A percentile compares a stretch with the other conserved stretches of the same genome.
These are phyloP conservation scores for Chitala chitala DNA, from an alignment of 2,113 vertebrate genomes.

Conservation along the genomic window DNA sequence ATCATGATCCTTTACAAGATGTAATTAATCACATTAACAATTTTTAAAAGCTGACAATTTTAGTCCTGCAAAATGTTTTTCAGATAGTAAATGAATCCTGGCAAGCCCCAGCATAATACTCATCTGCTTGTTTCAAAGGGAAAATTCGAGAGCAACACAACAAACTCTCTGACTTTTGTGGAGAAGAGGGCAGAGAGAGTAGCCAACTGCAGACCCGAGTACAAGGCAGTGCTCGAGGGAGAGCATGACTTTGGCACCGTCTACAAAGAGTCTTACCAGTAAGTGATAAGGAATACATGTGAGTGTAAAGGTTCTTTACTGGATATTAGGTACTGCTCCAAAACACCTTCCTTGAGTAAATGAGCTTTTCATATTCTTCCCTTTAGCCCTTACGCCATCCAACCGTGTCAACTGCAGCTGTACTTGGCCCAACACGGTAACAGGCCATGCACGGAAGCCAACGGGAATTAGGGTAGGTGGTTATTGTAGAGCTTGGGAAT, in stretches of 20 bases:
- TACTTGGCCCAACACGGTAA: constrained; percentile 17
- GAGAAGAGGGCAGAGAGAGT: constrained; percentile 35
- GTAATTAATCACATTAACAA: no score
- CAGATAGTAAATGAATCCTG: not conserved
- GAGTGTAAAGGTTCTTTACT: no score
- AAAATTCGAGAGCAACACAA: constrained; percentile 24
- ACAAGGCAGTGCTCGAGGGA: constrained; percentile 1
- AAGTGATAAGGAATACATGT: no score
- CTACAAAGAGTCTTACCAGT: constrained; percentile 34
- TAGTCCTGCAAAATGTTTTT: not conserved
- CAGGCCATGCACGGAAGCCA: not conserved
- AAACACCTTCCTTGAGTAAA: no score
- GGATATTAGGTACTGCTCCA: no score
- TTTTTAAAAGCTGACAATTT: no score
- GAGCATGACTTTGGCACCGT: constrained; percentile 26
- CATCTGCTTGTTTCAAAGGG: constrained; percentile 15
- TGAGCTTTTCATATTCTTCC: no score
- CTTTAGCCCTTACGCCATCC: constrained; percentile 19
- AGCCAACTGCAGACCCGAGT: constrained; percentile 30
- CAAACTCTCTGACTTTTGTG: constrained; percentile 25
- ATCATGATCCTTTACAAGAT: no score
- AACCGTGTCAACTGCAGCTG: not conserved
- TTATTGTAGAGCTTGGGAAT: not conserved
- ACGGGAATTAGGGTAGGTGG: not conserved
- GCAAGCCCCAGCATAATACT: not conserved